Percentiles rank a stretch among this genome's conserved stretches.
These are phyloP conservation scores for Oxyura jamaicensis DNA, from an alignment of 2,113 vertebrate species.

Conservation along the genomic window DNA sequence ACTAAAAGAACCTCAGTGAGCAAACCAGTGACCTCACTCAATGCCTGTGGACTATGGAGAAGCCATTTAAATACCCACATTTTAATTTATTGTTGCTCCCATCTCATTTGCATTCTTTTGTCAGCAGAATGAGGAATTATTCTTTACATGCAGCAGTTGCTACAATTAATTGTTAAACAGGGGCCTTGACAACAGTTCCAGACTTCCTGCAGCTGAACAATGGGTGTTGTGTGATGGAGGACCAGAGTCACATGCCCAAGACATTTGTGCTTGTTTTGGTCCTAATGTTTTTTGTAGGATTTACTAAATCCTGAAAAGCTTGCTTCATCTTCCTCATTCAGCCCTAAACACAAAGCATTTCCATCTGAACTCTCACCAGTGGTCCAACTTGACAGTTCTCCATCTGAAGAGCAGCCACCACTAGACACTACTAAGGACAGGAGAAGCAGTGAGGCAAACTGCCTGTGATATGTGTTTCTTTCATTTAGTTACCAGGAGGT, in stretches of 20 bases:
- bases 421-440: background rate
- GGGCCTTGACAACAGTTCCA: background rate
- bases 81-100: background rate
- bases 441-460: background rate
- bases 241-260: background rate
- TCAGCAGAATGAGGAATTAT: background rate
- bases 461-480: background rate
- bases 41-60: background rate
- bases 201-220: background rate
- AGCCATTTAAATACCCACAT: constrained; percentile 3
- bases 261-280: background rate
- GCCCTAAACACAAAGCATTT: background rate
- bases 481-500: background rate
- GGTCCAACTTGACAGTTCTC: background rate
- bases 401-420: background rate
- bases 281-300: rapidly evolving
- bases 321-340: background rate
- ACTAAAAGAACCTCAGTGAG: background rate
- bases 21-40: background rate
- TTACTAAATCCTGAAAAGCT: background rate
- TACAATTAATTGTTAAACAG: constrained; percentile 11
- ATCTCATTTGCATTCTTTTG: background rate
- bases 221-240: background rate
- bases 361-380: background rate
- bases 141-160: background rate